Evolutionary conservation across 2,113 vertebrate species (phyloP).

Genomic region (Rhodinocichla rosea): DNA sequence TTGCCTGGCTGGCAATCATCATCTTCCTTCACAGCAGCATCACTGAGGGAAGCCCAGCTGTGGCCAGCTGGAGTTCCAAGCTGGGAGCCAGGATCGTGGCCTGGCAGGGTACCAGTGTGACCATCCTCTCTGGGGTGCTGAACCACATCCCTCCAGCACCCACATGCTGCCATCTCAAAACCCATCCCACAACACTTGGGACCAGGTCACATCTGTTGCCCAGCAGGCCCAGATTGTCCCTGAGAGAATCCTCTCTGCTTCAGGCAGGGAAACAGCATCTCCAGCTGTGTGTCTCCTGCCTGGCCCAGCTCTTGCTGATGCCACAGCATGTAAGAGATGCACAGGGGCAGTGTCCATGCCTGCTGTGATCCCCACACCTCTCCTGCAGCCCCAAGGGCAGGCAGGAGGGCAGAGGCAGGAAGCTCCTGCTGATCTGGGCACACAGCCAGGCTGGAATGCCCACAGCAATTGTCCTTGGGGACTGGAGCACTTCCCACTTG

Average conservation of each 20-base stretch:
- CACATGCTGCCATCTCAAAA: not conserved
- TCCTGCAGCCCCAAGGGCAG: not conserved
- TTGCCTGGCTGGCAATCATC: not conserved
- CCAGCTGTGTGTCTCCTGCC: not conserved
- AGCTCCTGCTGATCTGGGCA: not conserved
- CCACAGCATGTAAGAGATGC: not conserved
- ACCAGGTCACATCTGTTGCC: not conserved
- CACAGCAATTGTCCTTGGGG: not conserved
- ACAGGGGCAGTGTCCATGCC: not conserved
- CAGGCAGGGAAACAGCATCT: not conserved
- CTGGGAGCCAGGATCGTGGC: not conserved
- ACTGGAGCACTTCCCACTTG: not conserved
- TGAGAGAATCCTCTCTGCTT: not conserved
- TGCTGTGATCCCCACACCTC: not conserved
- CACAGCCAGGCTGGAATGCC: not conserved
- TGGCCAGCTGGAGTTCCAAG: not conserved
- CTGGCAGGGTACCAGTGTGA: not conserved
- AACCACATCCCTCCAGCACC: not conserved
- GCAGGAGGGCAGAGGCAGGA: not conserved
- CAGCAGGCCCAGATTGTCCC: not conserved
- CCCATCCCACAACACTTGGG: not conserved
- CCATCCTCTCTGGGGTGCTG: not conserved
- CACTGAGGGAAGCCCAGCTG: accelerated
- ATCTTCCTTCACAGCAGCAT: not conserved
- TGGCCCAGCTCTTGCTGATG: not conserved